Conservation (phyloP, 2,113 vertebrate species). For the Ovis canadensis region DNA sequence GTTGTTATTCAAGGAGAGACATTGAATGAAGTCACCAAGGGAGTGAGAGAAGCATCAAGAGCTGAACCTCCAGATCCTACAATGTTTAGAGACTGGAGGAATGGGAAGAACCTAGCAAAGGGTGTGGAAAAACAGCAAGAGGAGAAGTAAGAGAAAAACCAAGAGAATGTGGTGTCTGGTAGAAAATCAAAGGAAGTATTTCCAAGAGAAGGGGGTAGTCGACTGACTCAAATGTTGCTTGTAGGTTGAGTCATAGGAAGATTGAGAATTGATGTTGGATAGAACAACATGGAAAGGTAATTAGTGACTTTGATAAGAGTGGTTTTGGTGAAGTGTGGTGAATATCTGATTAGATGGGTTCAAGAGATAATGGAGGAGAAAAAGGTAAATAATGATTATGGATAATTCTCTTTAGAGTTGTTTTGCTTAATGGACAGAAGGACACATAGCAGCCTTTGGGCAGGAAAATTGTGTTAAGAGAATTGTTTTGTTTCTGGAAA, state of each 20-base stretch:
- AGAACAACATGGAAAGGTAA: not conserved
- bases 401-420: not conserved
- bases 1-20: not conserved
- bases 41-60: not conserved
- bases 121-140: not conserved
- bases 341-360: not conserved
- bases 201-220: not conserved
- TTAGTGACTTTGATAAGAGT: not conserved
- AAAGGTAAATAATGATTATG: not conserved
- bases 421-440: not conserved
- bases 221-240: not conserved
- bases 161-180: not conserved
- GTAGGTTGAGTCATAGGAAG: not conserved
- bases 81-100: not conserved
- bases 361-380: not conserved
- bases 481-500: not conserved
- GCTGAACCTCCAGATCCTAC: not conserved
- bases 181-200: not conserved
- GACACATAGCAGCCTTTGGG: not conserved
- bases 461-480: not conserved
- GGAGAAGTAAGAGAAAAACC: not conserved
- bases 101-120: not conserved
- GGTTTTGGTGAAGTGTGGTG: not conserved
- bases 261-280: not conserved
- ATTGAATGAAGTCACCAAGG: not conserved